A percentile compares a stretch with the other conserved stretches of the same genome.
phyloP scores from a whole-genome alignment of 92 coral and sea anemone genomes.

The Porites rus region DNA sequence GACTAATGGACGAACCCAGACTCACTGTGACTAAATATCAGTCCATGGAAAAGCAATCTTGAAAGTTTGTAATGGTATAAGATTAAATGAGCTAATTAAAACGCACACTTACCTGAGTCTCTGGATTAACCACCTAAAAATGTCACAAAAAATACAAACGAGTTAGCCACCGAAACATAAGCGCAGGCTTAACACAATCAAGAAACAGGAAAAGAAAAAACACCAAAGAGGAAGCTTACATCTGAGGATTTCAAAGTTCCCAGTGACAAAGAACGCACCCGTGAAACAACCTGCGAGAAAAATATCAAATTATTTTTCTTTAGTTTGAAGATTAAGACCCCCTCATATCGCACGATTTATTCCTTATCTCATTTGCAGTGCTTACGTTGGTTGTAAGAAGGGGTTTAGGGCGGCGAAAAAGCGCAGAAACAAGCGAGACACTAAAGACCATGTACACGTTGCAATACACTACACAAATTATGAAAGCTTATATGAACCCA shows the following conservation, averaged over 20 bases:
- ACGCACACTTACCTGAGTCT: constrained; percentile 2
- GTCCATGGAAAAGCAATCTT: too few species aligned
- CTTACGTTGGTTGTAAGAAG: constrained; percentile 27
- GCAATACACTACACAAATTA: background rate
- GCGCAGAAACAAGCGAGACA: background rate
- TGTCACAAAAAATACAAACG: background rate
- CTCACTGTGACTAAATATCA: too few species aligned
- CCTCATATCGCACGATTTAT: background rate
- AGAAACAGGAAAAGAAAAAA: background rate
- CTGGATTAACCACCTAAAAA: constrained; percentile 9
- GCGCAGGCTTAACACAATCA: background rate
- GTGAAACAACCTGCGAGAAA: constrained; percentile 15
- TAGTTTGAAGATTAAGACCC: background rate
- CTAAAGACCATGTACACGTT: background rate
- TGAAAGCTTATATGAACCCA: background rate
- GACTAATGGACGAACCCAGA: too few species aligned
- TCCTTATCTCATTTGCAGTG: background rate
- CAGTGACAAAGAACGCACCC: constrained; percentile 11
- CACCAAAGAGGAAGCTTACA: constrained; percentile 11
- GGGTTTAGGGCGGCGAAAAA: constrained; percentile 31
- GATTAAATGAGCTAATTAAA: background rate
- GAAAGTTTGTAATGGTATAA: too few species aligned
- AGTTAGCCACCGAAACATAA: background rate
- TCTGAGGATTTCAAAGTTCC: constrained; percentile 27
- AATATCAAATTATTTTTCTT: background rate